Evolutionary conservation across 2,797 vertebrate genomes (phyloP).

Genomic region (Onychomys leucogaster): DNA sequence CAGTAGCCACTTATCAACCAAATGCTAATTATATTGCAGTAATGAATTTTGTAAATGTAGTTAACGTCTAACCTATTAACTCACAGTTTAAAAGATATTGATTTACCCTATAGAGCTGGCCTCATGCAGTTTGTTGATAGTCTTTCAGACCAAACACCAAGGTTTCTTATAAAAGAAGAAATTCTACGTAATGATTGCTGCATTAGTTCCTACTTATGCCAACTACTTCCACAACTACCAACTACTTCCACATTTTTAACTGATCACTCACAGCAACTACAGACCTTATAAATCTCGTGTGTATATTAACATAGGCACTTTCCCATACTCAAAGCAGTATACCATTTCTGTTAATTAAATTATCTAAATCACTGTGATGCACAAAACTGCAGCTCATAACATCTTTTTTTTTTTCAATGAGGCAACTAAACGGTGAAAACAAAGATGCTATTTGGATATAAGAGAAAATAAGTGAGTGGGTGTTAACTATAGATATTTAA

Average conservation of each 20-base stretch:
- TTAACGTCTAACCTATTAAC: background rate
- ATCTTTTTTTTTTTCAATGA: slow-evolving; percentile 16
- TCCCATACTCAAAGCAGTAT: background rate
- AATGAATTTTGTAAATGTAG: background rate
- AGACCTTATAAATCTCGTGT: background rate
- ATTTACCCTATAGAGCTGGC: background rate
- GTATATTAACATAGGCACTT: background rate
- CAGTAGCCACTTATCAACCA: background rate
- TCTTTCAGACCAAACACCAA: background rate
- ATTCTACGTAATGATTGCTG: background rate
- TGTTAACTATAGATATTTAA: background rate
- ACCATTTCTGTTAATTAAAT: background rate
- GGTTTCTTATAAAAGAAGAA: background rate
- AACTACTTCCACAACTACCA: too few species aligned
- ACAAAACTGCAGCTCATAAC: background rate
- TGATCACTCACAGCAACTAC: background rate
- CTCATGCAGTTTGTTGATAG: background rate
- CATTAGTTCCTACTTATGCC: background rate
- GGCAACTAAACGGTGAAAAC: background rate
- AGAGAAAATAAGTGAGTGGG: background rate
- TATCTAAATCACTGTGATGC: background rate
- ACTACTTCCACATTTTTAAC: background rate
- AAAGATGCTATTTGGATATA: background rate
- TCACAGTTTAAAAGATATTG: background rate
- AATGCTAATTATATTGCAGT: background rate